Evolutionary conservation across 2,888 invertebrate genomes (phyloP).

Genomic region (Caenorhabditis imperialis): DNA sequence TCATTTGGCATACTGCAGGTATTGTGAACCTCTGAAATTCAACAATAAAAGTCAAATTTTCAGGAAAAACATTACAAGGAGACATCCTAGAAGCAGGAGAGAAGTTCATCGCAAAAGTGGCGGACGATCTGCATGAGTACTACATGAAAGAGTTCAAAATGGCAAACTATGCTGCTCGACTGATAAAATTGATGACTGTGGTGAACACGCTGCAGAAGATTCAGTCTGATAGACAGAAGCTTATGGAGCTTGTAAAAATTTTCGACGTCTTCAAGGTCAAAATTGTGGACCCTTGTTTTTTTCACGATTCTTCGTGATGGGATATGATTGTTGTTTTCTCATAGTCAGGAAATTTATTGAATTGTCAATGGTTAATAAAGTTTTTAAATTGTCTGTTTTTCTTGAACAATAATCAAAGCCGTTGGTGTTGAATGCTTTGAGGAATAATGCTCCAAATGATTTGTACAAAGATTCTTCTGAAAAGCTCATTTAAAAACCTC

Average conservation of each 20-base stretch:
- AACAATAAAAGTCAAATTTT: background rate
- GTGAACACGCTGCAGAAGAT: slow-evolving; percentile 57
- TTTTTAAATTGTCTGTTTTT: no score
- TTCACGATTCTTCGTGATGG: slow-evolving; percentile 1
- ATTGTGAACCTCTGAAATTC: background rate
- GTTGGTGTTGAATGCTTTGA: no score
- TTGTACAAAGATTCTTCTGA: no score
- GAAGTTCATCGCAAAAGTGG: slow-evolving; percentile 46
- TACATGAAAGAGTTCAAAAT: slow-evolving; percentile 50
- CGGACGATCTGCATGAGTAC: slow-evolving; percentile 56
- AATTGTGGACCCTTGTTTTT: slow-evolving; percentile 29
- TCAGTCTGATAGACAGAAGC: slow-evolving; percentile 43
- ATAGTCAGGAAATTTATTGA: no score
- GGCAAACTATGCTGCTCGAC: slow-evolving; percentile 61
- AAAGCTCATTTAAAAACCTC: no score
- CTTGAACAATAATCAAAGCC: no score
- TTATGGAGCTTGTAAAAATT: slow-evolving; percentile 47
- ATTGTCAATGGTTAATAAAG: no score
- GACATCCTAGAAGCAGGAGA: slow-evolving; percentile 39
- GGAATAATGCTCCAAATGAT: no score
- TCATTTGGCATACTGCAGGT: slow-evolving; percentile 59
- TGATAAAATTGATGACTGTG: slow-evolving; percentile 61
- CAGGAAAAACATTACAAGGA: slow-evolving; percentile 45
- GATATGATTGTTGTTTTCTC: no score
- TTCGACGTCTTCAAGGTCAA: slow-evolving; percentile 55